Evolutionary conservation across 2,113 vertebrate genomes (phyloP).

Genomic region (Stomatorhinus ivindoensis): DNA sequence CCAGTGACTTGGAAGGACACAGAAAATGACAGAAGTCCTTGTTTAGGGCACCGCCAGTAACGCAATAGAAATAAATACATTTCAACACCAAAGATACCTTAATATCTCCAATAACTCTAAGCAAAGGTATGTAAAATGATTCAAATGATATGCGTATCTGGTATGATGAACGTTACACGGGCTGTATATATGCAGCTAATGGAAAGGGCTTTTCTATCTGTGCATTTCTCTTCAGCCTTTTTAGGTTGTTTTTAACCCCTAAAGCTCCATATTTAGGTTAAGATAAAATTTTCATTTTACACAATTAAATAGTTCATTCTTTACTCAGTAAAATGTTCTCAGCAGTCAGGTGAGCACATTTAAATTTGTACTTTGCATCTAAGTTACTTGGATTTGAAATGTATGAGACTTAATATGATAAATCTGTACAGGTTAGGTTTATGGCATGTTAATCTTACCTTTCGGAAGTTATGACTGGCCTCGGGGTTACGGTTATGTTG

Average conservation of each 20-base stretch:
- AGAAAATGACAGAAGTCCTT: neutral
- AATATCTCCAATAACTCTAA: neutral
- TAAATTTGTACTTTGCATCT: neutral
- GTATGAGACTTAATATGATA: neutral
- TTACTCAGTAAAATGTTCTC: neutral
- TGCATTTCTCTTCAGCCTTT: neutral
- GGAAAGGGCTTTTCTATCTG: neutral
- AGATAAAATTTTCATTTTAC: neutral
- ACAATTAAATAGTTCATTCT: neutral
- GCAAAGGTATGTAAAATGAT: neutral
- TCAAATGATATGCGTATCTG: neutral
- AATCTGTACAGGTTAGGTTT: neutral
- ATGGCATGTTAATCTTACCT: neutral
- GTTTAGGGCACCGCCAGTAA: neutral
- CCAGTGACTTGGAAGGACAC: neutral
- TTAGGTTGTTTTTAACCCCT: neutral
- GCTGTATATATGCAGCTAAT: neutral
- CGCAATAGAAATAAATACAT: neutral
- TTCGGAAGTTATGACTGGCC: neutral
- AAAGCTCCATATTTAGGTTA: neutral
- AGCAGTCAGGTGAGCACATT: neutral
- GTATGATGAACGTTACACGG: neutral
- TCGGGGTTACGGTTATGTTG: neutral
- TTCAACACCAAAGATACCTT: neutral
- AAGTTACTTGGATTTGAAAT: neutral